Conservation (phyloP, 2,113 vertebrate species). For the Oxyura jamaicensis region DNA sequence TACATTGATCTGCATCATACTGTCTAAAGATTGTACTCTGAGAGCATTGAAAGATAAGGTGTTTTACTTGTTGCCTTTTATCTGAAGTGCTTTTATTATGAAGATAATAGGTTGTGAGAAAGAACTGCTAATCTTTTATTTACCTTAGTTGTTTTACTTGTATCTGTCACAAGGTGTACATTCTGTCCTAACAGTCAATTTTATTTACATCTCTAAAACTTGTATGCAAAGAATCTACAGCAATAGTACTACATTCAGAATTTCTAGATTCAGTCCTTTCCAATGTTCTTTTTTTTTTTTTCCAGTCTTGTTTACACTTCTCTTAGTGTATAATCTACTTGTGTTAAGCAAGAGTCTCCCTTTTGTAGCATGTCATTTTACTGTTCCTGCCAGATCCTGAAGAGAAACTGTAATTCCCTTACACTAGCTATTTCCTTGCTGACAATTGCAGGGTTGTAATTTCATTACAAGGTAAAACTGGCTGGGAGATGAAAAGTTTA, state of each 20-base stretch:
- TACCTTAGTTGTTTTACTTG: neutral
- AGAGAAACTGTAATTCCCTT: constrained; percentile 16
- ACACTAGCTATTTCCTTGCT: neutral
- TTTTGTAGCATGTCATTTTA: neutral
- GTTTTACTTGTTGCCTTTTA: neutral
- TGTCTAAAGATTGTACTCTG: neutral
- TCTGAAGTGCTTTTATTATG: neutral
- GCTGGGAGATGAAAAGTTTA: neutral
- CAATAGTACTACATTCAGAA: neutral
- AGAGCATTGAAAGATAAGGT: neutral
- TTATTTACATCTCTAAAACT: neutral
- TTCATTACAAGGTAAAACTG: neutral
- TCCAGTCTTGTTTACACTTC: neutral
- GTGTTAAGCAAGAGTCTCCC: neutral
- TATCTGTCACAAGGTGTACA: neutral
- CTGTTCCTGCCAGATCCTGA: neutral
- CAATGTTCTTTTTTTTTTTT: neutral
- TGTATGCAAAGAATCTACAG: neutral
- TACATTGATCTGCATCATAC: neutral
- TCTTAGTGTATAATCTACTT: neutral
- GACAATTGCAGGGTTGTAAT: neutral
- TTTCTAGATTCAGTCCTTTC: neutral
- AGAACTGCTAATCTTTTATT: neutral
- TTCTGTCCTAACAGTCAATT: neutral
- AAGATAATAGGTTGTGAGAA: neutral